Conservation (phyloP, 2,888 invertebrate species). For the Cryptophagus acutangulus region DNA sequence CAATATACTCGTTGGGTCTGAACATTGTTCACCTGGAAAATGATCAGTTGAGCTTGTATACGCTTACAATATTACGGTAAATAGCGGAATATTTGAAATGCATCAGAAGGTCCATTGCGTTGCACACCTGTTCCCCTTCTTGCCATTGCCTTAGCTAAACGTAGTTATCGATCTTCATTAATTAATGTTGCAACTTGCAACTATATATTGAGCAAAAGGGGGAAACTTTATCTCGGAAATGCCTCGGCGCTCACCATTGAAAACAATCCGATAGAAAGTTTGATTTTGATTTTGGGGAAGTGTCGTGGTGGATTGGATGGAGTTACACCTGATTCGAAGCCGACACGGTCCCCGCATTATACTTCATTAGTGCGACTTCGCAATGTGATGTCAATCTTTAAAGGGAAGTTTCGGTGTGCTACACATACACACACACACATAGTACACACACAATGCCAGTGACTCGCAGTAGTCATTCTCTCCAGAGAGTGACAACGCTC, state of each 20-base stretch:
- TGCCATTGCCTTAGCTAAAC: too few relatives aligned
- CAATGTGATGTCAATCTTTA: conserved; percentile 3
- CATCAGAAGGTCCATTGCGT: too few relatives aligned
- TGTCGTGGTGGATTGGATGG: too few relatives aligned
- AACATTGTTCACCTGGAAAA: too few relatives aligned
- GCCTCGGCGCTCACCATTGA: background rate
- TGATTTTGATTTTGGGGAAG: too few relatives aligned
- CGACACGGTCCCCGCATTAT: conserved; percentile 5
- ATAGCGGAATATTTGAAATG: too few relatives aligned
- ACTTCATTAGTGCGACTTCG: conserved; percentile 6
- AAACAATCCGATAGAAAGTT: conserved; percentile 10
- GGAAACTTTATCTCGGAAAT: background rate
- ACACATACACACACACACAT: too few relatives aligned
- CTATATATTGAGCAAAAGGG: background rate
- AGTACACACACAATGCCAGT: conserved; percentile 4
- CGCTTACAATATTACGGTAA: too few relatives aligned
- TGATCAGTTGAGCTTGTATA: too few relatives aligned
- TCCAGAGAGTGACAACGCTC: conserved; percentile 4
- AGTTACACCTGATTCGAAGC: conserved; percentile 1
- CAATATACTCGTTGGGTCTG: too few relatives aligned
- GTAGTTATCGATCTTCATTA: conserved; percentile 21
- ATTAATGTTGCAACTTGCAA: conserved; percentile 18
- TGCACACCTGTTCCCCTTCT: too few relatives aligned
- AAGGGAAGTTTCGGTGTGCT: too few relatives aligned
- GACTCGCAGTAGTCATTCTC: background rate